Base-by-base conservation (phyloP, 2,888 invertebrate genomes). In the Drosophila atripex region DNA sequence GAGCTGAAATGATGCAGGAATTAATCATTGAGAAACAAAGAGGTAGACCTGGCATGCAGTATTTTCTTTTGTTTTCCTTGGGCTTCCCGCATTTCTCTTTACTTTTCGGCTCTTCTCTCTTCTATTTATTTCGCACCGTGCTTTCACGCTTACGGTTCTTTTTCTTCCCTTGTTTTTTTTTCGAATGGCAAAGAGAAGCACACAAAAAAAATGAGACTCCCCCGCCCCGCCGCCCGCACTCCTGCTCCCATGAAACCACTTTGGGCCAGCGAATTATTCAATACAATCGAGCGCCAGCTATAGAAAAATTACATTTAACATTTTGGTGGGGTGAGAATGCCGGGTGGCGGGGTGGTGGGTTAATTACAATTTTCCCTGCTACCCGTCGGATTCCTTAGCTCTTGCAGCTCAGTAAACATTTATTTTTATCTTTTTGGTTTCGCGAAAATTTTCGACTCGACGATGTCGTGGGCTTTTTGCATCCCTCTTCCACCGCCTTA, bases 381-480 rank as follows among this genome's bases (percentile, higher is more conserved):
- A 35, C 45, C 53, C 16, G 41, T 41, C 9, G 41, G 41, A n/a
- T 63, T 32, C 50, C 64, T 59, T 21, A 30, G 45, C 43, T 30
- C 23, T 57, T 51, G 54, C 53, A 78, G 80, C 79, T 78, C 86
- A 78, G 76, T 82, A 86, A 80, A 84, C 80, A 78, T 87, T 88
- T 88, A 89, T 88, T 89, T 90, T 82, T 85, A 86, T 76, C 80
- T 86, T 86, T 78, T 80, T 76, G 75, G 75, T 70, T 76, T 79
- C 77, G 83, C 82, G 76, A 85, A 87, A 88, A 80, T 77, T 77
- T 88, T 86, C 87, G 76, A 84, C 80, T 86, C 78, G 83, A 75
- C 74, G 80, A 66, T 71, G 84, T 78, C 84, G 85, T 80, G 83
- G 84, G 88, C 86, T 83, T 85, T 87, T 86, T 69, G 69, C 51